Percentiles rank a stretch among this genome's conserved stretches.
Evolutionary conservation across 2,113 vertebrate genomes (phyloP).

Genomic region (Cyanocitta stelleri): DNA sequence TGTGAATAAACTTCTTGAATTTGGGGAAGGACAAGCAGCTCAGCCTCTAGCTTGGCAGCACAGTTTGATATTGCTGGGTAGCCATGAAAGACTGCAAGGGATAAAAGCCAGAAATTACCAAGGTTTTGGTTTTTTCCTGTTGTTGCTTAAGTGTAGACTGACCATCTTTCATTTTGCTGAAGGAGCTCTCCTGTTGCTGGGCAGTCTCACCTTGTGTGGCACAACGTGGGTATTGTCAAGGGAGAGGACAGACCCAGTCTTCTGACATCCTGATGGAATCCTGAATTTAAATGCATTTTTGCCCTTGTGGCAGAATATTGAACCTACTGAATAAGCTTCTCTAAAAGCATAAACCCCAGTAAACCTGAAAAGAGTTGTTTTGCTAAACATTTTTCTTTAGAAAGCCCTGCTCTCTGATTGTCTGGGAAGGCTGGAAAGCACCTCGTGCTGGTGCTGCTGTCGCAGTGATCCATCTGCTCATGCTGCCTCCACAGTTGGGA

Average conservation of each 20-base stretch:
- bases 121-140: not conserved
- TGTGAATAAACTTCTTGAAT: not conserved
- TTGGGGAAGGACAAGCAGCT: not conserved
- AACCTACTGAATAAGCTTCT: not conserved
- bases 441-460: not conserved
- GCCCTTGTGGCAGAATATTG: not conserved
- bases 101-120: not conserved
- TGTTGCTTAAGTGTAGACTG: not conserved
- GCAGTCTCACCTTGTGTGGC: not conserved
- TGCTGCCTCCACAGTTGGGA: not conserved
- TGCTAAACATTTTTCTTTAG: not conserved
- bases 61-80: not conserved
- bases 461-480: not conserved
- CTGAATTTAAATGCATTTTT: not conserved
- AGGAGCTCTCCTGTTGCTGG: not conserved
- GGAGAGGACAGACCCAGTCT: not conserved
- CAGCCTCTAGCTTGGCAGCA: not conserved
- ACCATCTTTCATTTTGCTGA: not conserved
- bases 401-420: not conserved
- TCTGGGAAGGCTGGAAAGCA: not conserved
- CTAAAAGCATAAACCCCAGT: not conserved
- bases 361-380: not conserved
- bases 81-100: not conserved
- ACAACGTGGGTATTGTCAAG: accelerated
- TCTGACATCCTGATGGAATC: not conserved